Percentiles rank a stretch among this genome's conserved stretches.
These are phyloP conservation scores for Melanaphis sacchari DNA, from an alignment of 1,140 invertebrate species.

Conservation along the genomic window DNA sequence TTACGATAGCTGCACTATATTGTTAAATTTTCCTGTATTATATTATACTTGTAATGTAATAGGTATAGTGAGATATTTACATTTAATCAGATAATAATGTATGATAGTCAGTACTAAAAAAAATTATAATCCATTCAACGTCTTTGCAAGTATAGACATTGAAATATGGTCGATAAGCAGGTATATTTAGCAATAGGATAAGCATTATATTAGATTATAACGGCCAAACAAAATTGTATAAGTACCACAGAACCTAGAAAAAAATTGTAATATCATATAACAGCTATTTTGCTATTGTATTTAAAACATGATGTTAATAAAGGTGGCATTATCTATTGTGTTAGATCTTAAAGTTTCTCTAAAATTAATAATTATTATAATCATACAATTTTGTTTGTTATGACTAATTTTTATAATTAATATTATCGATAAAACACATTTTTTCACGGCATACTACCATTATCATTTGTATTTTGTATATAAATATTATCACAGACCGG, in stretches of 20 bases:
- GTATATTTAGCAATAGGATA: slow-evolving; percentile 5
- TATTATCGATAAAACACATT: not conserved
- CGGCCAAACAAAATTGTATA: not conserved
- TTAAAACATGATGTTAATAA: not conserved
- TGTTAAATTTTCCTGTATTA: not conserved
- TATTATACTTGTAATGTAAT: slow-evolving; percentile 3
- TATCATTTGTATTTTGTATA: not conserved
- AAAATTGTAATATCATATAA: not conserved
- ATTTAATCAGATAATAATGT: slow-evolving; percentile 22
- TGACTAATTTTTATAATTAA: not conserved
- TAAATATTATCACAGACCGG: not conserved
- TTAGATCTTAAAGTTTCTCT: not conserved
- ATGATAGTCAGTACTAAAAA: not conserved
- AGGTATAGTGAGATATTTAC: slow-evolving; percentile 1
- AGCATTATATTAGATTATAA: not conserved
- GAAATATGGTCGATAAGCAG: slow-evolving; percentile 1
- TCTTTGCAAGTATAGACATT: not conserved
- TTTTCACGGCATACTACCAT: not conserved
- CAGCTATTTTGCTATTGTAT: not conserved
- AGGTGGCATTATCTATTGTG: not conserved
- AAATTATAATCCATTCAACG: slow-evolving; percentile 22
- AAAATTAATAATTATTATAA: not conserved
- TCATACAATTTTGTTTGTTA: not conserved
- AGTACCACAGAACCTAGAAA: not conserved
- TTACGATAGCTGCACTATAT: not conserved